These are phyloP conservation scores for Crocuta crocuta DNA, from an alignment of 2,113 vertebrate genomes.

Conservation along the genomic window DNA sequence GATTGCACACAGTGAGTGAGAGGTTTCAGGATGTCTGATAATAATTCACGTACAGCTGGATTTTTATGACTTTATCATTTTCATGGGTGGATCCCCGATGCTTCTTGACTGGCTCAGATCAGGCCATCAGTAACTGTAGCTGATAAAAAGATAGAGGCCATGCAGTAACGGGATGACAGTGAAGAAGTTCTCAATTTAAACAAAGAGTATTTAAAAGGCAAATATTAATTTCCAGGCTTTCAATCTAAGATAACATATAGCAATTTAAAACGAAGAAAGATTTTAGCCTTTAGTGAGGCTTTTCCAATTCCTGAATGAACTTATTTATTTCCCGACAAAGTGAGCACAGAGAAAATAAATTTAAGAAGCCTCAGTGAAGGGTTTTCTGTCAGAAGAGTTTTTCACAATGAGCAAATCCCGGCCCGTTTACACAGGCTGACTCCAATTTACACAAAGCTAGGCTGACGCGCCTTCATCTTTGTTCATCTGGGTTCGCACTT, in stretches of 20 bases:
- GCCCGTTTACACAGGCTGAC: background rate
- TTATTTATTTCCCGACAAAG: background rate
- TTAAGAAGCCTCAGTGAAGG: background rate
- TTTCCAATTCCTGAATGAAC: conserved; percentile 15
- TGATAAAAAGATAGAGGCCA: background rate
- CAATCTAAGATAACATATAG: background rate
- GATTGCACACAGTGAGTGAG: background rate
- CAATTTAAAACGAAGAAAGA: background rate
- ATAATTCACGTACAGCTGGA: background rate
- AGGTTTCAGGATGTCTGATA: background rate
- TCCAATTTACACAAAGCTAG: background rate
- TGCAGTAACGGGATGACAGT: background rate
- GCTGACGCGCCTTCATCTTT: too few relatives aligned
- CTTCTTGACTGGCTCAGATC: background rate
- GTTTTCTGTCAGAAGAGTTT: background rate
- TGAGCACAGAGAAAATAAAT: background rate
- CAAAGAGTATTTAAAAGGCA: background rate
- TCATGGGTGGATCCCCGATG: rapidly evolving
- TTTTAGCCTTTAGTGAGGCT: background rate
- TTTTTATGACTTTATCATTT: background rate
- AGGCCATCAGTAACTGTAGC: background rate
- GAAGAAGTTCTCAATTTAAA: background rate
- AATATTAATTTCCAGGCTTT: background rate
- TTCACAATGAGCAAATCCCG: background rate
- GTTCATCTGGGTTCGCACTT: background rate